Evolutionary conservation across 1,140 invertebrate species (phyloP).

Genomic region (Achroia grisella): DNA sequence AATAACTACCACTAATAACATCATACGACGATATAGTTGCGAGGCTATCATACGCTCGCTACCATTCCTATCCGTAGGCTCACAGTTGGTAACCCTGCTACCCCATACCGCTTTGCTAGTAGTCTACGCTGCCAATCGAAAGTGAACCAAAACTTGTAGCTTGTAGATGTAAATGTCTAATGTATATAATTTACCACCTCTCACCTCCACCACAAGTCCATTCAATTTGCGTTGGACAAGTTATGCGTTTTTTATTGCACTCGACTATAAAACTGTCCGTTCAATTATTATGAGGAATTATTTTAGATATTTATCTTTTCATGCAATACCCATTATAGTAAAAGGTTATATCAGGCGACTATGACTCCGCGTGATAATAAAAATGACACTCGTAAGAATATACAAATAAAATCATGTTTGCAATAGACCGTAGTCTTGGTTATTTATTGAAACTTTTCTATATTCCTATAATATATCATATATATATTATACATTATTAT

Average conservation of each 20-base stretch:
- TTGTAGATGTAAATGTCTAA: conserved; percentile 10
- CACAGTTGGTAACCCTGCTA: conserved; percentile 23
- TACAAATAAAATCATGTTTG: too few relatives aligned
- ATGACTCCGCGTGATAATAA: too few relatives aligned
- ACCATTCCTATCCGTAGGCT: too few relatives aligned
- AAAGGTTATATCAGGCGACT: too few relatives aligned
- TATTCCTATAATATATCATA: not conserved
- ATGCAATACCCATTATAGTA: too few relatives aligned
- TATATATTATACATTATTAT: not conserved
- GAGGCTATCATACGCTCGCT: too few relatives aligned
- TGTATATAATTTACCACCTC: conserved; percentile 11
- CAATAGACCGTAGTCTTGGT: too few relatives aligned
- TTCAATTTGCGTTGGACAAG: conserved; percentile 61
- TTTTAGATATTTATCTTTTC: conserved; percentile 13
- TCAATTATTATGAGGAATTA: conserved; percentile 39
- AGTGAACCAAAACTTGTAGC: conserved; percentile 13
- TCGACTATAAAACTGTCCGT: conserved; percentile 53
- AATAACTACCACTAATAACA: too few relatives aligned
- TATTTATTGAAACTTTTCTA: not conserved
- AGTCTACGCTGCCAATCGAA: conserved; percentile 14
- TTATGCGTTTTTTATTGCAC: conserved; percentile 68
- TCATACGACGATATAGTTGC: not conserved
- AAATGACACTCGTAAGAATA: too few relatives aligned
- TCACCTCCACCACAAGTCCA: conserved; percentile 37
- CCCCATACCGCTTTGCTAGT: conserved; percentile 39